A percentile compares a stretch with the other conserved stretches of the same genome.
Evolutionary conservation across 2,888 invertebrate species (phyloP).

Genomic region (Cantharis lateralis): DNA sequence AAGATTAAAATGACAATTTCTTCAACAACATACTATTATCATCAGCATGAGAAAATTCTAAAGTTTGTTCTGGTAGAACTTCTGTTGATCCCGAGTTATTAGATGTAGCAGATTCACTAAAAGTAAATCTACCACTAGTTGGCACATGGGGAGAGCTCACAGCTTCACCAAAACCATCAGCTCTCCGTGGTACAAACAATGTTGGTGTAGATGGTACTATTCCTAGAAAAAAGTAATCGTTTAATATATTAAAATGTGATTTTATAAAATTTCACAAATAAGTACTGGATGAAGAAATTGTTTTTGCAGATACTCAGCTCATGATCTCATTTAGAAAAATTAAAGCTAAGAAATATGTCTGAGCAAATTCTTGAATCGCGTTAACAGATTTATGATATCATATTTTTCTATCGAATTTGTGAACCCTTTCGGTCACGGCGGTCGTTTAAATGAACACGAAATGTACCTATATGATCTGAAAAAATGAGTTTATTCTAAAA

Average conservation of each 20-base stretch:
- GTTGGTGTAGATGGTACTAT: constrained; percentile 92
- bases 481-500: too few species aligned
- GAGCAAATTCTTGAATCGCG: too few species aligned
- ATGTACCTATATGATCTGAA: too few species aligned
- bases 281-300: not conserved
- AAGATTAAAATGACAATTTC: constrained; percentile 4
- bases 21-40: constrained; percentile 48
- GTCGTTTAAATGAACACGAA: too few species aligned
- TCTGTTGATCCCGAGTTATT: constrained; percentile 44
- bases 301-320: not conserved
- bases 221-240: constrained; percentile 46
- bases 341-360: too few species aligned
- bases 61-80: constrained; percentile 52
- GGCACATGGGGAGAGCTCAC: constrained; percentile 87
- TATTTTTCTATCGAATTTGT: too few species aligned
- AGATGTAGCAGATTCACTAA: constrained; percentile 60
- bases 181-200: constrained; percentile 78
- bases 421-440: too few species aligned
- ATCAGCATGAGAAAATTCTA: constrained; percentile 48
- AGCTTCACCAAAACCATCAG: constrained; percentile 88
- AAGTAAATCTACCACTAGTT: constrained; percentile 65
- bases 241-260: not conserved
- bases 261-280: not conserved
- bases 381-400: too few species aligned
- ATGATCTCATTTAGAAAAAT: too few species aligned